Conservation (phyloP, 92 coral and sea anemone species). For the Porites divaricata region DNA sequence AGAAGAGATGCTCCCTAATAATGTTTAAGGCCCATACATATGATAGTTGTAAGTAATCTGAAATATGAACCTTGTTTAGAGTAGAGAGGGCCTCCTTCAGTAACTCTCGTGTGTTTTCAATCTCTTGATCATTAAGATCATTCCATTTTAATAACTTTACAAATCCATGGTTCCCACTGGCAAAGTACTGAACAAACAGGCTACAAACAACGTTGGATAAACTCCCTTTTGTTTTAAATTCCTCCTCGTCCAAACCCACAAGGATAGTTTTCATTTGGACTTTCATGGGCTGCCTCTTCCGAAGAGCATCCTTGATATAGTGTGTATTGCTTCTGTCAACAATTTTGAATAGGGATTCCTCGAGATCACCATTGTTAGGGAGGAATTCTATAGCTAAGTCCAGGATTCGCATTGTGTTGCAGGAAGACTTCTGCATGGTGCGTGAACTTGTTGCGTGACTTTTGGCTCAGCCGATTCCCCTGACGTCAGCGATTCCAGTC, state of each 20-base stretch:
- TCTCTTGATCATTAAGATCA: background rate
- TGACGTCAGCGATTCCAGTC: too few species aligned
- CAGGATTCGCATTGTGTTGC: slow-evolving; percentile 10
- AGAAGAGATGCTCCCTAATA: too few species aligned
- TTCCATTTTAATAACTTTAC: background rate
- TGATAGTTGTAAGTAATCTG: background rate
- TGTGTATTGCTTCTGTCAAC: background rate
- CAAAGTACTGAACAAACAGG: slow-evolving; percentile 21
- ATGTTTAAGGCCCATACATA: background rate
- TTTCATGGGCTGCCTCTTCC: background rate
- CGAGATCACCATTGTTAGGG: background rate
- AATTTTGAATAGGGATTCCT: background rate
- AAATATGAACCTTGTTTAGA: slow-evolving; percentile 12
- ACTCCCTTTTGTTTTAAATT: background rate
- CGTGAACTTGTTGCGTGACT: background rate
- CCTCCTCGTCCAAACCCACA: background rate
- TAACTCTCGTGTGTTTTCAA: background rate
- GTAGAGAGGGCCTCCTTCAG: slow-evolving; percentile 17
- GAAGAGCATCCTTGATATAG: background rate
- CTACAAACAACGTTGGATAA: background rate
- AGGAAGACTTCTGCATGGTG: background rate
- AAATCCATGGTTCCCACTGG: slow-evolving; percentile 27
- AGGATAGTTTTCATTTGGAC: slow-evolving; percentile 22
- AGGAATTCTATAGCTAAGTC: background rate
- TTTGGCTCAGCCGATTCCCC: too few species aligned